Evolutionary conservation across 2,888 invertebrate species (phyloP), one percentile per base, ranked within the genome.

Genomic region (Resseliella maxima): DNA sequence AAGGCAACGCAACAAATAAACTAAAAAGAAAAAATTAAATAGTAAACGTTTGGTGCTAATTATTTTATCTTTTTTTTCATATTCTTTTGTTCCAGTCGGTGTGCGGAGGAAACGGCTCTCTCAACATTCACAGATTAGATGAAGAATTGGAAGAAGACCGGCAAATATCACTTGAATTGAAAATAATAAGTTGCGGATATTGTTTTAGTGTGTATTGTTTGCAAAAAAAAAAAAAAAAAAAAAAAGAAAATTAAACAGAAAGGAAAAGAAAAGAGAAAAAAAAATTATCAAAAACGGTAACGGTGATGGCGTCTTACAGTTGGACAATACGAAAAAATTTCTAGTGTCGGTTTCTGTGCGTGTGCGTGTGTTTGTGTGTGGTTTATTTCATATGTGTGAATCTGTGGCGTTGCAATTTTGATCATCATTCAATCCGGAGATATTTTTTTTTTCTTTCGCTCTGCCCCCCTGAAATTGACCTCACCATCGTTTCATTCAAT

Each of bases 251-350:
- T 8, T 5, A 41, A 41, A 41, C 41, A 41, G 6, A n/a, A n/a
- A n/a, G n/a, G 46, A 50, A 50, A 8, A 50, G n/a, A 50, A 50
- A 50, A 50, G 50, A 50, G 18, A 50, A 50, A 50, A 18, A 50
- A 50, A 50, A 50, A 50, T 21, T 50, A 50, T 21, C 50, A 50
- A 50, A n/a, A 72, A 35, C 35, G 15, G 72, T 35, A 72, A 72
- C 72, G 35, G 72, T 72, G 72, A 72, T 72, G 72, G 72, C 72
- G 72, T 72, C 72, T 72, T 72, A 72, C 72, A 72, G 72, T 72
- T 72, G 72, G 72, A 72, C 72, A 72, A 72, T 31, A 72, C 72
- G 72, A 72, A 31, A 72, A 72, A 72, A 72, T 72, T 31, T 72
- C 31, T 35, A 18, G 72, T 72, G 72, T 72, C 72, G 72, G 72